Conservation (phyloP, 2,113 vertebrate genomes). For the Zosterops japonicus region DNA sequence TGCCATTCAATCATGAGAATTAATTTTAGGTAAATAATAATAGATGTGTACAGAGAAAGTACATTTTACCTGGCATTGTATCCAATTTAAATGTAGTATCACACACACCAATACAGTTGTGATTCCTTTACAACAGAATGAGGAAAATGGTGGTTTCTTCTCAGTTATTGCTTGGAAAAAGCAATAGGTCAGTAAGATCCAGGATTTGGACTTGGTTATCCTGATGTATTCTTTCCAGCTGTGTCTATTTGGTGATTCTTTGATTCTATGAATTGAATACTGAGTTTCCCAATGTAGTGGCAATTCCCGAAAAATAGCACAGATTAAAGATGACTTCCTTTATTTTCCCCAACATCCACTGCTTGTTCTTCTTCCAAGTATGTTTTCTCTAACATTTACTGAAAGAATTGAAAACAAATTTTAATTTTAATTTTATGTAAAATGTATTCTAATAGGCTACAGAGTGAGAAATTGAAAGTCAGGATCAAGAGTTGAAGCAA, state of each 20-base stretch:
- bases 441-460: background rate
- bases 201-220: background rate
- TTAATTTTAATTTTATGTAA: background rate
- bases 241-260: background rate
- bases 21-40: background rate
- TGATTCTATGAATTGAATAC: background rate
- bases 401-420: background rate
- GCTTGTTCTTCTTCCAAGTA: background rate
- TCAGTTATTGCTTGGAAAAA: background rate
- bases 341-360: rapidly evolving
- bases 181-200: background rate
- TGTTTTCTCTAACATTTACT: background rate
- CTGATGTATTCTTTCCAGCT: background rate
- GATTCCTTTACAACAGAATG: background rate
- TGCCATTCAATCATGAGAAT: background rate
- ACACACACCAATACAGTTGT: rapidly evolving
- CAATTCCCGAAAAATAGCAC: background rate
- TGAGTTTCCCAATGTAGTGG: background rate
- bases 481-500: background rate
- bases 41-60: background rate
- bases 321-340: background rate
- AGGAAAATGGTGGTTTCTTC: background rate
- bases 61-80: background rate
- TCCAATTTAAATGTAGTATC: background rate
- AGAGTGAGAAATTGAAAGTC: background rate